Conservation (phyloP, 2,113 vertebrate species). For the Python bivittatus region DNA sequence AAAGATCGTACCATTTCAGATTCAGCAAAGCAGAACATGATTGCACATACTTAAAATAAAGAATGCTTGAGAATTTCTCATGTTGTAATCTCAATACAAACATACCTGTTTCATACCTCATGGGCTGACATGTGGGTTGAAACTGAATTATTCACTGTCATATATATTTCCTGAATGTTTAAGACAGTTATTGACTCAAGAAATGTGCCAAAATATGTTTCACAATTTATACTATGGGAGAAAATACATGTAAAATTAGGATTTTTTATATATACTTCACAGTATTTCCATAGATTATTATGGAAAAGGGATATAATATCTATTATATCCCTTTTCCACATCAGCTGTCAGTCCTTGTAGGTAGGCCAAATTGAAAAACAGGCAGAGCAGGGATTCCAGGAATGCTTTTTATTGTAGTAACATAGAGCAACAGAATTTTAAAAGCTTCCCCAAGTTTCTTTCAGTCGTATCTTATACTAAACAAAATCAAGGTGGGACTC, state of each 20-base stretch:
- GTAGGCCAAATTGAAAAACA: not conserved
- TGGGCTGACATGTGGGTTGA: not conserved
- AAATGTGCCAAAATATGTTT: not conserved
- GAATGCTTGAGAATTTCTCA: not conserved
- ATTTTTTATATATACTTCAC: no score
- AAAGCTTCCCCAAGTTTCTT: not conserved
- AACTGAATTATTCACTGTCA: not conserved
- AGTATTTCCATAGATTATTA: no score
- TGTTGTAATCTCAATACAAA: not conserved
- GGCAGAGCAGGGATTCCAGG: not conserved
- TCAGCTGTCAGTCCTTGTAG: no score
- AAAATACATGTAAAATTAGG: not conserved
- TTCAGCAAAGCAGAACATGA: not conserved
- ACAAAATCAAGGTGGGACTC: not conserved
- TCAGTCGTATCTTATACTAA: not conserved
- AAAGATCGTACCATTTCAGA: not conserved
- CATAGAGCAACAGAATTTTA: not conserved
- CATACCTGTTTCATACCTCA: not conserved
- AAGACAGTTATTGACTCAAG: not conserved
- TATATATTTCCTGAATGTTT: not conserved
- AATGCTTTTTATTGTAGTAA: not conserved
- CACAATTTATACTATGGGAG: not conserved
- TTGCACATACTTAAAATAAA: not conserved
- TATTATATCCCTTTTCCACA: no score
- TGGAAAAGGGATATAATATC: no score